Evolutionary conservation across 1,140 invertebrate species (phyloP).

Genomic region (Patella vulgata): DNA sequence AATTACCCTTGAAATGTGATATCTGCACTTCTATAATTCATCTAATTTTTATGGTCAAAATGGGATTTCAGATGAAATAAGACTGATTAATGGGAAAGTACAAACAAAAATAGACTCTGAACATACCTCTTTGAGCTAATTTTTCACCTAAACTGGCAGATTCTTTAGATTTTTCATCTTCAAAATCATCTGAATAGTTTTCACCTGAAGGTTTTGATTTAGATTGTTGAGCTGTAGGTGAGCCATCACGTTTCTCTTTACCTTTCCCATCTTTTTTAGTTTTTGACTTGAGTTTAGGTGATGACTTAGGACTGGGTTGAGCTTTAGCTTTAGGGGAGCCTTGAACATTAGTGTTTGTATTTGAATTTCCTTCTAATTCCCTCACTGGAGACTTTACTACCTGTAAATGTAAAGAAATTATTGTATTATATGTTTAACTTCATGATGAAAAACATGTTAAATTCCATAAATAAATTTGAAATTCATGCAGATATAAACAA

Average conservation of each 20-base stretch:
- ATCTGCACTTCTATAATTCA: no score
- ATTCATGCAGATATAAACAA: no score
- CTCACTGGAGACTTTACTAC: constrained; percentile 28
- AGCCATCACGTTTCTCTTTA: constrained; percentile 7
- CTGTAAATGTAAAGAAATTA: constrained; percentile 5
- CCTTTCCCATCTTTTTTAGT: background rate
- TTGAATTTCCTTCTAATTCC: constrained; percentile 9
- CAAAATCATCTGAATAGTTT: constrained; percentile 6
- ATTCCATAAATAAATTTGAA: no score
- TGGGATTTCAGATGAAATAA: no score
- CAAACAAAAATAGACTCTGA: no score
- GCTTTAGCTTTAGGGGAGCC: constrained; percentile 10
- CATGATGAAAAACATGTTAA: no score
- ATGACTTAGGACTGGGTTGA: constrained; percentile 7
- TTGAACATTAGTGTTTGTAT: background rate
- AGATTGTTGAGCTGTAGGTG: constrained; percentile 22
- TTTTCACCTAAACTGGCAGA: background rate
- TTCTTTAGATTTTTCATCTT: background rate
- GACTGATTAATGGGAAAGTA: no score
- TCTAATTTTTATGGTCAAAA: no score
- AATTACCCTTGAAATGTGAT: no score
- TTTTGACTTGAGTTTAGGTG: constrained; percentile 15
- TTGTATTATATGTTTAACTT: background rate
- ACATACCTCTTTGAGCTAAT: no score
- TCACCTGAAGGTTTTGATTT: constrained; percentile 7